Evolutionary conservation across 2,113 vertebrate species (phyloP).

Genomic region (Meles meles): DNA sequence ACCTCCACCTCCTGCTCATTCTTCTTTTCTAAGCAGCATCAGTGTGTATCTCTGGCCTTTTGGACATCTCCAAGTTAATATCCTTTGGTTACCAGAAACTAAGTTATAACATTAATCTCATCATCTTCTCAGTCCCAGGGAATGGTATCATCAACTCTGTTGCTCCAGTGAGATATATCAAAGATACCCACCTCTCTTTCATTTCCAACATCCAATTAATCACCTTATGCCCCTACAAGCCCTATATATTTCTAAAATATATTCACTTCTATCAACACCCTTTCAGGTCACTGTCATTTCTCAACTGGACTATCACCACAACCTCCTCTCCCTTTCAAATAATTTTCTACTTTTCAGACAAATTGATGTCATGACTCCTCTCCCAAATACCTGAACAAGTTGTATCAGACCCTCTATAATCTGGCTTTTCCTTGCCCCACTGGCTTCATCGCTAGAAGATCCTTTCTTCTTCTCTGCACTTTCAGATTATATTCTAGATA

Average conservation of each 20-base stretch:
- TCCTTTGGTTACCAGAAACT: background rate
- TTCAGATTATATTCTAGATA: background rate
- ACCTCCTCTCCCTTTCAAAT: background rate
- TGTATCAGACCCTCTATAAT: background rate
- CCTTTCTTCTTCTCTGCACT: background rate
- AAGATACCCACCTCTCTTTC: background rate
- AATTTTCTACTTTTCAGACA: background rate
- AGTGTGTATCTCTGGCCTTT: background rate
- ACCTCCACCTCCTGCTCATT: background rate
- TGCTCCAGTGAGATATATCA: background rate
- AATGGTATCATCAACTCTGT: background rate
- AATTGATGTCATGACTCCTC: background rate
- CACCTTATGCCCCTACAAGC: background rate
- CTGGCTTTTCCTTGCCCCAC: background rate
- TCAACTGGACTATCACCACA: conserved; percentile 6
- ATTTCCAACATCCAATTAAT: background rate
- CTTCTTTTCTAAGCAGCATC: background rate
- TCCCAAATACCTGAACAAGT: background rate
- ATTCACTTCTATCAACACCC: background rate
- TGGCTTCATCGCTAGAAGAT: background rate
- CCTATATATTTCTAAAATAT: background rate
- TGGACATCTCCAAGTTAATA: background rate
- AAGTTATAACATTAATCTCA: conserved; percentile 21
- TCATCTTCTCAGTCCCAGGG: background rate
- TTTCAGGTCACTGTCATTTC: conserved; percentile 18